Evolutionary conservation across 2,888 invertebrate genomes (phyloP).

Genomic region (Proisotoma minuta): DNA sequence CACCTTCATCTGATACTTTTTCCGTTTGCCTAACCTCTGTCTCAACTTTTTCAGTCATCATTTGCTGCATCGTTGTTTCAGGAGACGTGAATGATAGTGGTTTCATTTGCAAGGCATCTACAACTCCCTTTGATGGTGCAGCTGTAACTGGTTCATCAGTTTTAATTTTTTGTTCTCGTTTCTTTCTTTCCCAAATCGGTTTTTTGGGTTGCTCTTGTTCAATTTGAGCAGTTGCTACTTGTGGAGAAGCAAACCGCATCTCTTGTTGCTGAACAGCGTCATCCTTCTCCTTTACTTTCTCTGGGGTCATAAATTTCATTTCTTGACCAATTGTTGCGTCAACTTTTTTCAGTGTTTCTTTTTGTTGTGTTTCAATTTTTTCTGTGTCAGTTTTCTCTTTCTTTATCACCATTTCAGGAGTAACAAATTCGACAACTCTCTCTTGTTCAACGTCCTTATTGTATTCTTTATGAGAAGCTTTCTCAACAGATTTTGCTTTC

Average conservation of each 20-base stretch:
- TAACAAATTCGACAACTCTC: constrained; percentile 17
- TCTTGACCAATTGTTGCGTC: not conserved
- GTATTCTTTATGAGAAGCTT: no score
- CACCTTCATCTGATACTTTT: not conserved
- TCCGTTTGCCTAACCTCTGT: not conserved
- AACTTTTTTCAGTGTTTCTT: not conserved
- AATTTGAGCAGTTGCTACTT: not conserved
- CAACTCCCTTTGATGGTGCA: no score
- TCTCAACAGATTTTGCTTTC: no score
- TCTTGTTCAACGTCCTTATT: no score
- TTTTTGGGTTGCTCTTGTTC: not conserved
- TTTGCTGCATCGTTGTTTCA: not conserved
- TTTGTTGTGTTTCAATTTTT: no score
- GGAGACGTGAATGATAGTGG: not conserved
- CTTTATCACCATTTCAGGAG: no score
- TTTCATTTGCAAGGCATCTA: no score
- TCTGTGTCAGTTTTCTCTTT: not conserved
- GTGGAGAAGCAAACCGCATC: not conserved
- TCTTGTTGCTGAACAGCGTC: not conserved
- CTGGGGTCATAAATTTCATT: not conserved
- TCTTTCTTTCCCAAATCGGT: constrained; percentile 23
- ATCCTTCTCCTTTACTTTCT: not conserved
- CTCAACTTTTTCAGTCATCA: not conserved
- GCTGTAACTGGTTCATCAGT: not conserved
- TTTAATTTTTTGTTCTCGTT: constrained; percentile 17